Base-by-base conservation (phyloP, 1,140 invertebrate genomes). In the Caenorhabditis inopinata region DNA sequence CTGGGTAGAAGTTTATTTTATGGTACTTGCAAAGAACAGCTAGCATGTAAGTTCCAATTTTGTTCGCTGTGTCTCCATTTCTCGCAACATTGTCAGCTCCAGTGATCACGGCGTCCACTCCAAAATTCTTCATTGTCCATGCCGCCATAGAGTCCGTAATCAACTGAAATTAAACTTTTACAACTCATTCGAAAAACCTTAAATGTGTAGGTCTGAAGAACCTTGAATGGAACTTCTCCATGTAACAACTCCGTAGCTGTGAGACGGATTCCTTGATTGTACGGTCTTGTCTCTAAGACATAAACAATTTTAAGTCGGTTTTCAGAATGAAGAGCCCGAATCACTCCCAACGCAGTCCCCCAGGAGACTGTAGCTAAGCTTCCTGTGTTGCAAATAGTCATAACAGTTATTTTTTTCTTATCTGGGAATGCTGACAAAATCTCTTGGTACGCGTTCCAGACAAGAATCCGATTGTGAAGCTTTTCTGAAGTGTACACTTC, bases 1-100 rank as follows among this genome's bases (percentile, higher is more conserved):
- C 96, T 14, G 99, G 93, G 89, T 95, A 99, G 89, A 99, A 99
- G 81, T 95, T 95, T 32, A 99, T 93, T 21, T 91, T 91, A 87
- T 98, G 95, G 90, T 96, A 91, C 85, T 95, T 94, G 7, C 96
- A 95, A 35, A 94, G 90, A 48, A 99, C 93, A 0, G 96, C 95
- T 86, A 98, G 93, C 92, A 93, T 94, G 89, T 97, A 99, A 21
- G 97, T 99, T 83, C 97, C 97, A 89, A 99, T 97, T 92, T 99
- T 99, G 89, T 99, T 99, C 0, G 96, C 97, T 1, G 96, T 98
- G 89, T 99, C 97, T 1, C 97, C 97, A 90, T 99, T 99, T 1
- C 92, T 92, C 16, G 93, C 95, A 29, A 97, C 94, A 87, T 95
- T 91, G 89, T 97, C 95, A 29, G 95, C 95, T 25, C 95, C 95